Conservation (phyloP, 2,797 vertebrate genomes). For the Lutjanus argentimaculatus region DNA sequence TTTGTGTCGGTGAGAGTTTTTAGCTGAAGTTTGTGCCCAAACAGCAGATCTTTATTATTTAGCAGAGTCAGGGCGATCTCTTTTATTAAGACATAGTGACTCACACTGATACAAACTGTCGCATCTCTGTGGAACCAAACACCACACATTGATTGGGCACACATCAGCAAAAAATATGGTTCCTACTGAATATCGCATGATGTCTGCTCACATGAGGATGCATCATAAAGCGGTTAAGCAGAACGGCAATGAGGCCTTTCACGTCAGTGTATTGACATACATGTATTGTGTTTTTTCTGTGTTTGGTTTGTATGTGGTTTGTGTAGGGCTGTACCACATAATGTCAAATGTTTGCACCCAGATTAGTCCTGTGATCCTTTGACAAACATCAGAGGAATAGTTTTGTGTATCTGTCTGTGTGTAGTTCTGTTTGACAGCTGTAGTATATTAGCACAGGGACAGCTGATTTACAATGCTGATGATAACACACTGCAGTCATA, state of each 20-base stretch:
- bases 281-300: conserved; percentile 12
- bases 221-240: conserved; percentile 2
- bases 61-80: conserved; percentile 27
- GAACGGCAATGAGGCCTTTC: background rate
- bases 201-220: conserved; percentile 14
- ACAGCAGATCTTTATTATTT: conserved; percentile 35
- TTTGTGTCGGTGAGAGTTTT: conserved; percentile 11
- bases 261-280: conserved; percentile 7
- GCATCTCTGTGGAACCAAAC: conserved; percentile 29
- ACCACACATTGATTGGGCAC: conserved; percentile 8
- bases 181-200: conserved; percentile 30
- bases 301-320: conserved; percentile 41
- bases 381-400: conserved; percentile 62
- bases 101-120: conserved; percentile 40
- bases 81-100: conserved; percentile 39
- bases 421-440: conserved; percentile 65
- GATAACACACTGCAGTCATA: conserved; percentile 46
- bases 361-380: conserved; percentile 60
- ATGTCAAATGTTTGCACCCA: conserved; percentile 56
- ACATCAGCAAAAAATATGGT: conserved; percentile 36
- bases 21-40: conserved; percentile 12
- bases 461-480: conserved; percentile 64
- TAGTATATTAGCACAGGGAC: conserved; percentile 50
- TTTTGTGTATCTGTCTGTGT: conserved; percentile 31
- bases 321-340: conserved; percentile 21